Conservation (phyloP, 2,888 invertebrate species). For the Amorpha juglandis region DNA sequence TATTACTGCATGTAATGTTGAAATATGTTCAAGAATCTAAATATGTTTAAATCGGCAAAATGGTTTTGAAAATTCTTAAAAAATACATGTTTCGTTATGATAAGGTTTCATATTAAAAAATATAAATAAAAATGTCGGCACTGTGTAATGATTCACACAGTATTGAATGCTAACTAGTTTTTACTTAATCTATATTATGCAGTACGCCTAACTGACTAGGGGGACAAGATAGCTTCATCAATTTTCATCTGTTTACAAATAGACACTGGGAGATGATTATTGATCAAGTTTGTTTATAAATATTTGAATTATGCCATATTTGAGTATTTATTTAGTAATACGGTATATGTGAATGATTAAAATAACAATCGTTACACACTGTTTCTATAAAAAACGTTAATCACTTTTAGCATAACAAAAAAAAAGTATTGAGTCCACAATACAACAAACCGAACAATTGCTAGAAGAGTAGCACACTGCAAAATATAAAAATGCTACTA, state of each 20-base stretch:
- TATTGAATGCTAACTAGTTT: slow-evolving; percentile 5
- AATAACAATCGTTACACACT: too few relatives aligned
- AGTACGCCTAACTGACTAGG: slow-evolving; percentile 38
- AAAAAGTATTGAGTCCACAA: not conserved
- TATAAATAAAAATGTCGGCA: not conserved
- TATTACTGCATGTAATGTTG: not conserved
- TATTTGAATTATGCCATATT: too few relatives aligned
- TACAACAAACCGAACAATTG: not conserved
- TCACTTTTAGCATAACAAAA: too few relatives aligned
- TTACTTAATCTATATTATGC: slow-evolving; percentile 38
- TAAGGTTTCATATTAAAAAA: not conserved
- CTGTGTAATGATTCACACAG: slow-evolving; percentile 1
- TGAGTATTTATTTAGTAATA: too few relatives aligned
- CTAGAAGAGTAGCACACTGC: not conserved
- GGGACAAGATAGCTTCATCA: slow-evolving; percentile 22
- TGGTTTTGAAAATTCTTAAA: not conserved
- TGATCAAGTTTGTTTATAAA: not conserved
- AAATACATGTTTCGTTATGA: slow-evolving; percentile 7
- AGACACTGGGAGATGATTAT: not conserved
- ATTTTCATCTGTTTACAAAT: not conserved
- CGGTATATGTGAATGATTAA: too few relatives aligned
- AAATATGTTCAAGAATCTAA: not conserved
- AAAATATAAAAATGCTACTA: slow-evolving; percentile 6
- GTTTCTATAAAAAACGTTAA: too few relatives aligned
- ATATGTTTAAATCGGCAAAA: not conserved